phyloP scores from a whole-genome alignment of 2,888 invertebrate species.

The Drosophila percnosoma region DNA sequence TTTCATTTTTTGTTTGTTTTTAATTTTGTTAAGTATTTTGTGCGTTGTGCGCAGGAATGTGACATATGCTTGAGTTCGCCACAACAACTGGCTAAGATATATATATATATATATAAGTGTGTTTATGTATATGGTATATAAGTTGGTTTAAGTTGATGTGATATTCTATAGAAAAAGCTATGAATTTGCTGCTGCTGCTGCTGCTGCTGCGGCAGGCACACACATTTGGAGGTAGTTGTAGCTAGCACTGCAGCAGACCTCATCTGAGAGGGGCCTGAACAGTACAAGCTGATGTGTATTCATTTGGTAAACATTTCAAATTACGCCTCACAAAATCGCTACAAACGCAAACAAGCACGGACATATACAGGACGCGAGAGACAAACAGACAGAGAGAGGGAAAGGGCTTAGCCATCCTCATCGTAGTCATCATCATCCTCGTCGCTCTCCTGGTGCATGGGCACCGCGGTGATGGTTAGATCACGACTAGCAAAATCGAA shows the following conservation, averaged over 20 bases:
- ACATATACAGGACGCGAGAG: slow-evolving; percentile 4
- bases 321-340: slow-evolving; percentile 65
- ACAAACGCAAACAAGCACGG: slow-evolving; percentile 18
- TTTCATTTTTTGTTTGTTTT: slow-evolving; percentile 5
- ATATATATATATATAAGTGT: slow-evolving; percentile 1
- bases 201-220: slow-evolving; percentile 25
- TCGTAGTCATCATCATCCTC: slow-evolving; percentile 82
- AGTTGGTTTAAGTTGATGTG: slow-evolving; percentile 24
- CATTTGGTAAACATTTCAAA: slow-evolving; percentile 78
- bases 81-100: slow-evolving; percentile 40
- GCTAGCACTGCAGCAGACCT: slow-evolving; percentile 39
- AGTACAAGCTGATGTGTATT: slow-evolving; percentile 65
- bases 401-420: slow-evolving; percentile 66
- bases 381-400: not conserved
- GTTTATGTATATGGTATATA: slow-evolving; percentile 16
- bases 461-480: slow-evolving; percentile 81
- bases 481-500: slow-evolving; percentile 81
- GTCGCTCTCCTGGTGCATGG: slow-evolving; percentile 79
- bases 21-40: slow-evolving; percentile 66
- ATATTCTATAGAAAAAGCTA: slow-evolving; percentile 44
- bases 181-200: slow-evolving; percentile 41
- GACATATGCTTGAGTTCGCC: slow-evolving; percentile 60
- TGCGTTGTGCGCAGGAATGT: slow-evolving; percentile 74
- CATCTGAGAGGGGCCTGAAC: slow-evolving; percentile 13
- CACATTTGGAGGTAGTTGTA: slow-evolving; percentile 70